Conservation (phyloP, 2,113 vertebrate species). For the Polyodon spathula region DNA sequence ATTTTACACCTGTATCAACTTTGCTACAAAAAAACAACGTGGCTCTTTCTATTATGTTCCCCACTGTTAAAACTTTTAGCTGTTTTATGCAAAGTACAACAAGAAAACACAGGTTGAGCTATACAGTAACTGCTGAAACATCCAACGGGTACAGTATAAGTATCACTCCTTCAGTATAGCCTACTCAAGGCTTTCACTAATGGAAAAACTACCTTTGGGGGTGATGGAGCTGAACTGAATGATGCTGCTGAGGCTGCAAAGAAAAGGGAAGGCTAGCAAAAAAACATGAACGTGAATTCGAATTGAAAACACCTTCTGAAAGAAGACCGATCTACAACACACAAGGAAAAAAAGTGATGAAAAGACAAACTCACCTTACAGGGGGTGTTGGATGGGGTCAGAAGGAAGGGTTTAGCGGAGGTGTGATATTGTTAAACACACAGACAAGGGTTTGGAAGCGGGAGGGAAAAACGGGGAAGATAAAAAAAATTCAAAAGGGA, state of each 20-base stretch:
- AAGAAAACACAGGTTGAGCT: too few species aligned
- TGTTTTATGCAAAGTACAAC: too few species aligned
- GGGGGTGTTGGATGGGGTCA: slow-evolving; percentile 50
- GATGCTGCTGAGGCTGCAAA: slow-evolving; percentile 38
- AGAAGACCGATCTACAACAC: slow-evolving; percentile 21
- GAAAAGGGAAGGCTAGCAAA: slow-evolving; percentile 20
- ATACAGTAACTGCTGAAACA: too few species aligned
- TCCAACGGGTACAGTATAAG: neutral
- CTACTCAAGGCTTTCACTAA: neutral
- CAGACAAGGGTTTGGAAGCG: slow-evolving; percentile 40
- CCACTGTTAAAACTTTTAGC: too few species aligned
- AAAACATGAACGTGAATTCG: slow-evolving; percentile 24
- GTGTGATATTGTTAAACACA: slow-evolving; percentile 44
- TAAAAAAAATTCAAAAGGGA: slow-evolving; percentile 29
- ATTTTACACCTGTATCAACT: too few species aligned
- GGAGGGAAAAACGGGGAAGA: slow-evolving; percentile 23
- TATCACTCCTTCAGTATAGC: neutral
- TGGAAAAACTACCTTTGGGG: slow-evolving; percentile 11
- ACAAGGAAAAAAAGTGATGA: slow-evolving; percentile 43
- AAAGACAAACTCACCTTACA: slow-evolving; percentile 57
- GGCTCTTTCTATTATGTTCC: too few species aligned
- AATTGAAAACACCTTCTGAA: slow-evolving; percentile 8
- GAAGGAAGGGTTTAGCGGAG: slow-evolving; percentile 44
- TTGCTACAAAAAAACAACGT: too few species aligned
- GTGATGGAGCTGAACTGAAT: slow-evolving; percentile 30